These are phyloP conservation scores for Xiphorhynchus erythropygius DNA, from an alignment of 2,797 vertebrate species.

Conservation along the genomic window DNA sequence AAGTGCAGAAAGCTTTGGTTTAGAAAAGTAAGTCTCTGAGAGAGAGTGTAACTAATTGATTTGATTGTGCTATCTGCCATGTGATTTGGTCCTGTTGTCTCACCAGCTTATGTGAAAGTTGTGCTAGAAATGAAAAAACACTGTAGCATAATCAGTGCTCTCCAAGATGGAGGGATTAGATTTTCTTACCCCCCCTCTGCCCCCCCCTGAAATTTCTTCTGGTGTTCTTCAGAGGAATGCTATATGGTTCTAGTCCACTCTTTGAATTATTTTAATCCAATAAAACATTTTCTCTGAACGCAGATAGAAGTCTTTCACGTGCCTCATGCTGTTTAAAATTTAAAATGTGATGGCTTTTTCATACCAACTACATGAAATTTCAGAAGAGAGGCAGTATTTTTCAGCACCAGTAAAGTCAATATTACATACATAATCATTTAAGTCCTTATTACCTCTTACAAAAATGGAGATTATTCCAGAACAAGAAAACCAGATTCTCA, in stretches of 20 bases:
- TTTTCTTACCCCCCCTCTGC: no score
- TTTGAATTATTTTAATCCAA: not conserved
- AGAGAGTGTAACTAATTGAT: not conserved
- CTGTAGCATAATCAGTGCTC: not conserved
- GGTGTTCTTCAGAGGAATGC: not conserved
- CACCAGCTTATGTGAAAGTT: not conserved
- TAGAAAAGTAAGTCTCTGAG: not conserved
- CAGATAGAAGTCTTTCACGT: constrained; percentile 1
- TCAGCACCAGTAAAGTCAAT: not conserved
- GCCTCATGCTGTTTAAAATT: not conserved
- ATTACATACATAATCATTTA: not conserved
- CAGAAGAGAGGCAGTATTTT: not conserved
- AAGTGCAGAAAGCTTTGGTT: not conserved
- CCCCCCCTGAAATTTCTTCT: not conserved
- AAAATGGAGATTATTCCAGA: not conserved
- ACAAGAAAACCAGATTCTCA: not conserved
- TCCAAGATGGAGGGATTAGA: not conserved
- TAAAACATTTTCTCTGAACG: not conserved
- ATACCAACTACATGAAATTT: constrained; percentile 8
- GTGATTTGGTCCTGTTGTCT: not conserved
- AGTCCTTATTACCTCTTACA: not conserved
- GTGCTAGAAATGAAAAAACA: not conserved
- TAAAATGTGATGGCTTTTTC: not conserved
- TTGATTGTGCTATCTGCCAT: not conserved
- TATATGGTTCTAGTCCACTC: not conserved